Evolutionary conservation across 2,797 vertebrate species (phyloP).

Genomic region (Notamacropus eugenii): DNA sequence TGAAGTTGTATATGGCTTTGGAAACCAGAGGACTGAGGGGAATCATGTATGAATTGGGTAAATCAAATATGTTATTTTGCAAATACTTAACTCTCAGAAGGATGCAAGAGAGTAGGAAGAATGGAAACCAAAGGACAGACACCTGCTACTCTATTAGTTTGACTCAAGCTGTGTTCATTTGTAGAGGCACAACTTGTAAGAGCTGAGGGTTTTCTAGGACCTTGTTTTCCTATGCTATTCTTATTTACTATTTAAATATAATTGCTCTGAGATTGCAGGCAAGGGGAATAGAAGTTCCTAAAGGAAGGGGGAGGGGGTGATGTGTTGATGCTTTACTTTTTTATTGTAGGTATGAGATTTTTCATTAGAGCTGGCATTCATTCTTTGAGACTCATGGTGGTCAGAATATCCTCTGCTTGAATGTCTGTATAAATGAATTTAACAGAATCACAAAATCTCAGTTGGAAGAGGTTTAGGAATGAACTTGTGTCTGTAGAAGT

Average conservation of each 20-base stretch:
- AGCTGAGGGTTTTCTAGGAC: background rate
- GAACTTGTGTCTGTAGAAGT: background rate
- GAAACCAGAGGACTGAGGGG: background rate
- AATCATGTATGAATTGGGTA: background rate
- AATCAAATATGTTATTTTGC: background rate
- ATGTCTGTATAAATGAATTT: background rate
- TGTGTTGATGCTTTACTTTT: background rate
- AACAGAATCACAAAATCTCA: background rate
- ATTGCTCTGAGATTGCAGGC: background rate
- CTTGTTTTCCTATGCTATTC: background rate
- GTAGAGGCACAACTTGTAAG: background rate
- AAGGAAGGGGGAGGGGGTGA: background rate
- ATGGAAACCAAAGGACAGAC: background rate
- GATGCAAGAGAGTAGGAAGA: background rate
- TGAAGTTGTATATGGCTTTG: background rate
- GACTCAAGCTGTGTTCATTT: background rate
- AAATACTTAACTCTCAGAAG: background rate
- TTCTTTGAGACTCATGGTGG: background rate
- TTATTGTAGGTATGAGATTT: background rate
- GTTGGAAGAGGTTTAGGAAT: background rate
- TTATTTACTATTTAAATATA: background rate
- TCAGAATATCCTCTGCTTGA: background rate
- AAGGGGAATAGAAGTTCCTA: background rate
- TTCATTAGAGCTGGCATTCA: background rate
- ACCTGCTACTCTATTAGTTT: background rate